Conservation (phyloP, 1,140 invertebrate species). For the Micrasema minimum region DNA sequence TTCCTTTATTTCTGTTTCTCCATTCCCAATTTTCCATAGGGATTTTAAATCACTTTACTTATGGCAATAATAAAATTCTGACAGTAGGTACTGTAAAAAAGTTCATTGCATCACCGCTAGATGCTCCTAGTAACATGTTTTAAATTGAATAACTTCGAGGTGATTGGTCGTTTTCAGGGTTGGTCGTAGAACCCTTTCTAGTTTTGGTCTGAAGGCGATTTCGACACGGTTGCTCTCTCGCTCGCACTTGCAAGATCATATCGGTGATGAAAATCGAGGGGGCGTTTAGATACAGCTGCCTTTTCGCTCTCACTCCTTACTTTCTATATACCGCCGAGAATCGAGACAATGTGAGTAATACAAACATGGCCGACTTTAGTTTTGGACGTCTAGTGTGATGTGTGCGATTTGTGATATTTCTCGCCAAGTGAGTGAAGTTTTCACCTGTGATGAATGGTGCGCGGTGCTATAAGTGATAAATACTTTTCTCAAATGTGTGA, state of each 20-base stretch:
- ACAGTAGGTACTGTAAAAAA: slow-evolving; percentile 7
- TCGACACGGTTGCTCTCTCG: neutral
- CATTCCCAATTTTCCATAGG: too few relatives aligned
- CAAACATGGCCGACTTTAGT: slow-evolving; percentile 40
- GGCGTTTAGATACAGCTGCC: too few relatives aligned
- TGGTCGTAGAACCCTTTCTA: slow-evolving; percentile 40
- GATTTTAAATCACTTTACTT: too few relatives aligned
- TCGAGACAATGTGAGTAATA: slow-evolving; percentile 28
- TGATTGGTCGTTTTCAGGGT: slow-evolving; percentile 45
- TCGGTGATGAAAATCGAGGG: too few relatives aligned
- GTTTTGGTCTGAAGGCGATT: slow-evolving; percentile 2
- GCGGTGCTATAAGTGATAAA: slow-evolving; percentile 37
- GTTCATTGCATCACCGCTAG: slow-evolving; percentile 8
- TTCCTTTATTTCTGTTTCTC: too few relatives aligned
- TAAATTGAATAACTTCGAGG: slow-evolving; percentile 9
- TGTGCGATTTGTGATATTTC: slow-evolving; percentile 1
- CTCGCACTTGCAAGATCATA: too few relatives aligned
- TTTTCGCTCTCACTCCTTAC: neutral
- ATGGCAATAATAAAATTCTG: slow-evolving; percentile 3
- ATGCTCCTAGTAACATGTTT: neutral
- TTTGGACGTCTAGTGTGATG: slow-evolving; percentile 38
- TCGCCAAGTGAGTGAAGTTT: slow-evolving; percentile 23
- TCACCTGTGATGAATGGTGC: slow-evolving; percentile 38
- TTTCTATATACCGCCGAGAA: slow-evolving; percentile 4
- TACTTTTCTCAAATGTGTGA: slow-evolving; percentile 42